Conservation (phyloP, 1,140 invertebrate species). For the Nephila pilipes region DNA sequence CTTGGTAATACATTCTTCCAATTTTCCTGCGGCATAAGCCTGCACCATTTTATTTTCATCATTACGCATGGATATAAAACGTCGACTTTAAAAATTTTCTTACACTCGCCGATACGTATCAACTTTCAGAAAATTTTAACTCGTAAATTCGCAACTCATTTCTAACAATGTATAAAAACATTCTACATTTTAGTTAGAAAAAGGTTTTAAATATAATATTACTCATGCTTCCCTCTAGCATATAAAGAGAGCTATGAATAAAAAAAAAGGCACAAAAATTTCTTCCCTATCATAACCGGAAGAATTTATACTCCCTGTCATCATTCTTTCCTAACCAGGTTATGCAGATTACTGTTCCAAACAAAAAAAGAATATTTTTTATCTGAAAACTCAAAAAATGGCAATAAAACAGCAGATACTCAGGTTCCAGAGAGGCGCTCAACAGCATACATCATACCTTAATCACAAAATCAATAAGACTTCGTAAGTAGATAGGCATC, state of each 20-base stretch:
- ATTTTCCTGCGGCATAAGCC: too few relatives aligned
- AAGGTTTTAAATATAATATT: too few relatives aligned
- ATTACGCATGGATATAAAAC: too few relatives aligned
- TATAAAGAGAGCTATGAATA: too few relatives aligned
- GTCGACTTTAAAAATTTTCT: neutral
- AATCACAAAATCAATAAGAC: conserved; percentile 60
- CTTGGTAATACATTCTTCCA: too few relatives aligned
- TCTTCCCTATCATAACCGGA: neutral
- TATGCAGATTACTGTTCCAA: conserved; percentile 2
- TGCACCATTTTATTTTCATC: too few relatives aligned
- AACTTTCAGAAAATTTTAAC: neutral
- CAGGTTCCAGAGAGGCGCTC: neutral
- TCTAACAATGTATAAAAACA: too few relatives aligned
- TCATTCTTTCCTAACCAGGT: conserved; percentile 41
- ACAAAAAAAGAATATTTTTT: neutral
- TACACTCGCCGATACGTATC: neutral
- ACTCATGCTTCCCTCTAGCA: neutral
- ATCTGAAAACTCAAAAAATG: neutral
- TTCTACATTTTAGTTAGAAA: too few relatives aligned
- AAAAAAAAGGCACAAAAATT: too few relatives aligned
- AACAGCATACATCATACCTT: conserved; percentile 11
- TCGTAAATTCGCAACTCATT: neutral
- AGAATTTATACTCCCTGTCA: neutral
- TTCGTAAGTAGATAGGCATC: neutral
- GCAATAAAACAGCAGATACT: neutral